Base-by-base conservation (phyloP, 2,797 vertebrate genomes). In the Periophthalmus magnuspinnatus region DNA sequence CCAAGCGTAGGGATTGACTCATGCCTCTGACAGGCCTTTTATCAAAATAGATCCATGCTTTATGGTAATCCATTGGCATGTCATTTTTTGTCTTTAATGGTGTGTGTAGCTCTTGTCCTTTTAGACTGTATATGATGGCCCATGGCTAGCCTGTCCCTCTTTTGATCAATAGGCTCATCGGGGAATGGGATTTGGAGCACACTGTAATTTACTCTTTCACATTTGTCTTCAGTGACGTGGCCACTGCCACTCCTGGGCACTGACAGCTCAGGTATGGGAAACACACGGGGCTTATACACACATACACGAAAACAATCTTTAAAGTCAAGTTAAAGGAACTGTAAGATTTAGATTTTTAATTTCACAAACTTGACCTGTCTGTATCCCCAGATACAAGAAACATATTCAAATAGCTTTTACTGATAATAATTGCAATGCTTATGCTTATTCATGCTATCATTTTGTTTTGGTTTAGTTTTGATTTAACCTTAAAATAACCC, bases 201-300 rank as follows among this genome's bases (percentile, higher is more conserved):
- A 76, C 62, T 79, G 80, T 75, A 84, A 88, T 92, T 88, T 87
- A 83, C 76, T 64, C 65, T 69, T 57, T 48, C 34, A 79, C 85
- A 86, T 91, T 86, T 73, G 77, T 88, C 82, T 88, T 89, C 50
- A 71, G 45, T 85, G 84, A 84, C 88, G 80, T 85, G 81, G 85
- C 80, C 79, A 83, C 71, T 88, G 83, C 70, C 83, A 79, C 58
- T 88, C 77, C 64, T 67, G 70, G 48, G 80, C 71, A 65, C 62
- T 84, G 71, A 85, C 76, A 81, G 48, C 59, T 76, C 21, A 69
- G 17, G 58, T 71, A 60, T 70, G 57, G 47, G 77, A 75, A 76
- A 60, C 8, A 48, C 38, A 77, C 33, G 9, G 41, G 22, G 57
- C 65, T 67, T 73, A 32, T 45, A 5, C 41, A 5, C 41, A 5